Evolutionary conservation across 2,797 vertebrate genomes (phyloP), one percentile per base, ranked within the genome.

Genomic region (Trematomus bernacchii): DNA sequence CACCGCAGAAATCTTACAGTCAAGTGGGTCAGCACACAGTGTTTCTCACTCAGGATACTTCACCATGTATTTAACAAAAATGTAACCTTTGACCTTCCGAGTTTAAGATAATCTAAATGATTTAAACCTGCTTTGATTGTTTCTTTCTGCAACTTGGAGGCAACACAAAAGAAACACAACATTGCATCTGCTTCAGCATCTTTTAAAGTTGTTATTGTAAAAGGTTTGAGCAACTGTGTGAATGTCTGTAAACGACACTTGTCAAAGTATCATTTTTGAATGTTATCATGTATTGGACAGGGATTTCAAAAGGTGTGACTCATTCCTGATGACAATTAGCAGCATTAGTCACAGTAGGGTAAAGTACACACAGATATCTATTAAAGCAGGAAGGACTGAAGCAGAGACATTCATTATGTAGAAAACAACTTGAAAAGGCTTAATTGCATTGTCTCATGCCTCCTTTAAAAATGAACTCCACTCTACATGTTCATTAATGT

Each of bases 11-110:
- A 27, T 40, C 62, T 46, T 48, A 71, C 30, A 42, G 51, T 80
- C 40, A 78, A 71, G 43, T 60, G 47, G 59, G 46, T 64, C 33
- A 59, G 50, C 44, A 51, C 73, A 55, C 40, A 65, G 3, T 37
- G 21, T 52, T 21, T 6, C 7, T 46, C 21, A 19, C 47, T 37
- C 33, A 37, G 60, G 33, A 27, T 10, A 10, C 15, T 44, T 46
- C 43, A 37, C 21, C 13, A 42, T 55, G 43, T 43, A 23, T 40
- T 64, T 3, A 16, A 16, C 2, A 30, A 11, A 51, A 42, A 4
- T 1, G 55, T 18, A 73, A 77, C 57, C 43, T 50, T 7, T 60
- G 62, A 71, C 60, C 64, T 5, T 21, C 7, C 15, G 3, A 23
- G 48, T 18, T 9, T 3, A 16, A 12, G 0, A 47, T 5, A 6